Evolutionary conservation across 2,113 vertebrate species (phyloP).

Genomic region (Spizaetus ornatus): DNA sequence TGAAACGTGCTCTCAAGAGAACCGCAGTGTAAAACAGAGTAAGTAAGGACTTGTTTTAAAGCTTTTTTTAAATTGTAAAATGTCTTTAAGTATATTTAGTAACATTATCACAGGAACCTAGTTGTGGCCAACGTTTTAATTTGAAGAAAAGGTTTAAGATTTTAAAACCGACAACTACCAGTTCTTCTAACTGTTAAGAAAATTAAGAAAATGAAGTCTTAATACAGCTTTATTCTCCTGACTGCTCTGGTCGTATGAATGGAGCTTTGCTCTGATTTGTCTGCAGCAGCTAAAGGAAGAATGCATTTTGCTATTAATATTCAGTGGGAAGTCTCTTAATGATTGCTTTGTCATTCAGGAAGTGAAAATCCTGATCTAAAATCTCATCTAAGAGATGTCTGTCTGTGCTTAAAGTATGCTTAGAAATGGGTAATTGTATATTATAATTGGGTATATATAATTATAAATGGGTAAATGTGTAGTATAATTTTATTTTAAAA

Average conservation of each 20-base stretch:
- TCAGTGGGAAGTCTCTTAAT: neutral
- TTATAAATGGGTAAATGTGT: neutral
- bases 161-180: neutral
- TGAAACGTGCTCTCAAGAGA: conserved; percentile 18
- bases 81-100: neutral
- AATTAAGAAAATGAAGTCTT: neutral
- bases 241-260: neutral
- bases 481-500: neutral
- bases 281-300: neutral
- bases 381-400: neutral
- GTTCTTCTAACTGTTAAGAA: neutral
- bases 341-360: neutral
- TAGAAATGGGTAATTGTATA: neutral
- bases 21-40: conserved; percentile 47
- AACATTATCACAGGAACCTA: neutral
- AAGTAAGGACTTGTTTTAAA: neutral
- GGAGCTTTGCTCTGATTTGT: neutral
- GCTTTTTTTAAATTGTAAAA: neutral
- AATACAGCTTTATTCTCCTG: neutral
- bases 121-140: neutral
- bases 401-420: neutral
- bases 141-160: neutral
- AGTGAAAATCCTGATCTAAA: neutral
- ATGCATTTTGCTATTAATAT: neutral
- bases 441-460: neutral